phyloP scores from a whole-genome alignment of 2,888 invertebrate species.

The Ypsolopha sequella region DNA sequence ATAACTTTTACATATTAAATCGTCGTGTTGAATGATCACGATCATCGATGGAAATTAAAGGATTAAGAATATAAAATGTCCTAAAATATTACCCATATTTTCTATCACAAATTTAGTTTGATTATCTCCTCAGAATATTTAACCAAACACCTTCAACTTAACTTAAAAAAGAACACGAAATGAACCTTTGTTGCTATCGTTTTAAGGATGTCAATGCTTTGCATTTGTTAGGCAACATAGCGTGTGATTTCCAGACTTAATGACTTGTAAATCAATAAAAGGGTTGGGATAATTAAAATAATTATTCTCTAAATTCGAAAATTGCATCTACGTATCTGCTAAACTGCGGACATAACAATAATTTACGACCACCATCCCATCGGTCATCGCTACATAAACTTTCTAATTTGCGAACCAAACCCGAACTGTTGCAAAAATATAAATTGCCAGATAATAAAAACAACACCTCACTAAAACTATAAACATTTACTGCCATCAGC shows the following conservation, averaged over 20 bases:
- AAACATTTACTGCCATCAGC: slow-evolving; percentile 56
- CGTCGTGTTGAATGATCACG: slow-evolving; percentile 60
- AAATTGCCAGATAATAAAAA: slow-evolving; percentile 54
- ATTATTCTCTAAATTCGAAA: slow-evolving; percentile 30
- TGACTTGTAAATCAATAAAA: slow-evolving; percentile 48
- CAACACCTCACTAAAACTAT: slow-evolving; percentile 50
- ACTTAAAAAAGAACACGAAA: too few relatives aligned
- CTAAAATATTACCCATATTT: too few relatives aligned
- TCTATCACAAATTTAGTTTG: too few relatives aligned
- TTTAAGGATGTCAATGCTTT: too few relatives aligned
- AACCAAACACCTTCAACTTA: too few relatives aligned
- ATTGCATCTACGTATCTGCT: slow-evolving; percentile 30
- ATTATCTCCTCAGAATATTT: too few relatives aligned
- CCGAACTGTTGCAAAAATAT: slow-evolving; percentile 36
- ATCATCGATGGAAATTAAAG: slow-evolving; percentile 35
- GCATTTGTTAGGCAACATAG: too few relatives aligned
- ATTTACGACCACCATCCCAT: slow-evolving; percentile 45
- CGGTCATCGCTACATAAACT: slow-evolving; percentile 54
- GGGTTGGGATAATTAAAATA: slow-evolving; percentile 50
- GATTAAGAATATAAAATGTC: too few relatives aligned
- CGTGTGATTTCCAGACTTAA: slow-evolving; percentile 21
- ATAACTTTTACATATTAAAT: slow-evolving; percentile 47
- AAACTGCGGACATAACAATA: slow-evolving; percentile 48
- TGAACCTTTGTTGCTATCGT: too few relatives aligned
- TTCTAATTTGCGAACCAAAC: slow-evolving; percentile 58